A percentile compares a stretch with the other conserved stretches of the same genome.
Conservation (phyloP, 2,797 vertebrate species). For the Emys orbicularis region DNA sequence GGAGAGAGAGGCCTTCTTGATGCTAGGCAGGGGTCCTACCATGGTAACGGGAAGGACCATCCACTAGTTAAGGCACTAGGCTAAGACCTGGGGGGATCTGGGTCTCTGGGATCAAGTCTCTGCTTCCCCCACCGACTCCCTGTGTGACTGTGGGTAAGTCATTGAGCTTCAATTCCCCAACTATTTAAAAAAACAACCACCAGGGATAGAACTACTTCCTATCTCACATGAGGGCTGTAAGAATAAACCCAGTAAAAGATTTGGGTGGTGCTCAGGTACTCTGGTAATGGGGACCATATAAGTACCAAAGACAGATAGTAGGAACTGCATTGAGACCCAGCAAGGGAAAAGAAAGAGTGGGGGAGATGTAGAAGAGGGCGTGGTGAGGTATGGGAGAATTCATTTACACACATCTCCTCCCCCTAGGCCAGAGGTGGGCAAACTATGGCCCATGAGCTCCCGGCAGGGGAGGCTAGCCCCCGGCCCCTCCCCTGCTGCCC, state of each 20-base stretch:
- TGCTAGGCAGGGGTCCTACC: neutral
- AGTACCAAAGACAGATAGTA: neutral
- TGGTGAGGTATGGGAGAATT: fast-evolving
- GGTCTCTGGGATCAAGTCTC: neutral
- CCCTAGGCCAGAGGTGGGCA: too few relatives aligned
- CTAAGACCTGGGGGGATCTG: neutral
- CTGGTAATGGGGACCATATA: too few relatives aligned
- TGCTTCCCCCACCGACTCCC: neutral
- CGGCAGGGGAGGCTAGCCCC: too few relatives aligned
- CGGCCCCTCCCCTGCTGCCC: too few relatives aligned
- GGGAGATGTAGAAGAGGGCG: fast-evolving
- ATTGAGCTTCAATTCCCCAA: neutral
- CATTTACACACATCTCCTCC: neutral
- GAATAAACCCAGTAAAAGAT: neutral
- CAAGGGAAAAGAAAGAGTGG: neutral
- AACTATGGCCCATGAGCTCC: too few relatives aligned
- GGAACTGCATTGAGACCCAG: neutral
- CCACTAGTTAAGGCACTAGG: neutral
- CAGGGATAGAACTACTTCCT: neutral
- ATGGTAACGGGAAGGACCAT: neutral
- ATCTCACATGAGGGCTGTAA: neutral
- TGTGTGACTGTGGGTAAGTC: neutral
- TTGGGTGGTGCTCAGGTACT: neutral
- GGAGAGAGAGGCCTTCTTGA: neutral
- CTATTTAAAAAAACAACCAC: neutral